Percentiles rank a stretch among this genome's conserved stretches.
Conservation (phyloP, 2,113 vertebrate species). For the Gulo gulo region DNA sequence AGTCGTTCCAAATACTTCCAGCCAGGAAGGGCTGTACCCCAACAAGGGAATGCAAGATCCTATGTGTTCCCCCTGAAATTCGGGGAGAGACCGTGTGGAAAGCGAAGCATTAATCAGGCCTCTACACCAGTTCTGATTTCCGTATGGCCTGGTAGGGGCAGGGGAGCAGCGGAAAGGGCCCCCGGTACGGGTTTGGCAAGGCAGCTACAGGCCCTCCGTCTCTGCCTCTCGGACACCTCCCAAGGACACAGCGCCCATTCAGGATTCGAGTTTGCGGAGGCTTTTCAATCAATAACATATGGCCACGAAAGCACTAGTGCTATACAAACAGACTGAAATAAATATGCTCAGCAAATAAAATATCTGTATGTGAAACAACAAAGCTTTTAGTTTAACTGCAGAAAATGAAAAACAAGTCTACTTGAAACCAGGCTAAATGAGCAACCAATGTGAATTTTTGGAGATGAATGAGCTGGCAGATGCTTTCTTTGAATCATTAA, state of each 20-base stretch:
- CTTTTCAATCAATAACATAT: slow-evolving; percentile 78
- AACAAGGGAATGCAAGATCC: background rate
- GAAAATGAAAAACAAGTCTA: slow-evolving; percentile 80
- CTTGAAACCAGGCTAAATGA: slow-evolving; percentile 77
- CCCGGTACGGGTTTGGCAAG: slow-evolving; percentile 41
- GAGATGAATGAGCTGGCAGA: slow-evolving; percentile 82
- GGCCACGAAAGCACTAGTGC: slow-evolving; percentile 54
- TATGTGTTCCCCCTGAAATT: background rate
- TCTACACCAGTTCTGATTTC: background rate
- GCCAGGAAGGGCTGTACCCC: slow-evolving; percentile 47
- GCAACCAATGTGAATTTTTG: slow-evolving; percentile 61
- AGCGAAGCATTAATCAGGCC: background rate
- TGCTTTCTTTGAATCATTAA: slow-evolving; percentile 81
- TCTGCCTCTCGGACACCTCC: slow-evolving; percentile 49
- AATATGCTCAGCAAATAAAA: slow-evolving; percentile 77
- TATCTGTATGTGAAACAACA: slow-evolving; percentile 75
- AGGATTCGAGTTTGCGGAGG: slow-evolving; percentile 47
- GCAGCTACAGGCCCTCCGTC: background rate
- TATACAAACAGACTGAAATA: slow-evolving; percentile 78
- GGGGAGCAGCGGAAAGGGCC: background rate
- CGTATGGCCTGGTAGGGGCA: background rate
- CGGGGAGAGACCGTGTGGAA: slow-evolving; percentile 20
- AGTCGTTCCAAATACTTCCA: slow-evolving; percentile 24
- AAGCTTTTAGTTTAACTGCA: slow-evolving; percentile 74
- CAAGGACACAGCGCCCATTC: slow-evolving; percentile 66